phyloP scores from a whole-genome alignment of 1,140 invertebrate genomes.

The Paralvinella palmiformis region DNA sequence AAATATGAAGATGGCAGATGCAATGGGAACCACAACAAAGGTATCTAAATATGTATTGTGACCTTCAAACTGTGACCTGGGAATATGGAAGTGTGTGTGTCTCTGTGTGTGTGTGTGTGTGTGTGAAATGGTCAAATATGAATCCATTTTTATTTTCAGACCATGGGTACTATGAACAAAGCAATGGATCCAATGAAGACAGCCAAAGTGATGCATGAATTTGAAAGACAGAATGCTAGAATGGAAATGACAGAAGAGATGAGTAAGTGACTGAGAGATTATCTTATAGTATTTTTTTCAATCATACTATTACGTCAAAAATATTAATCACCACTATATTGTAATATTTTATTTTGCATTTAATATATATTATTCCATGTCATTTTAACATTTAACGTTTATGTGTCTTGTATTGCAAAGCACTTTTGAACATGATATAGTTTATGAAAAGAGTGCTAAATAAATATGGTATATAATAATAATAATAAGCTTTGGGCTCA shows the following conservation, averaged over 20 bases:
- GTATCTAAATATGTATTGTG: conserved; percentile 29
- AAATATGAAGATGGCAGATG: conserved; percentile 75
- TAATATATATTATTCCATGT: too few species aligned
- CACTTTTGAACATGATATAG: too few species aligned
- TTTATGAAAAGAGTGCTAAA: too few species aligned
- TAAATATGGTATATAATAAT: too few species aligned
- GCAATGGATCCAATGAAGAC: conserved; percentile 79
- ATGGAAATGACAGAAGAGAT: conserved; percentile 95
- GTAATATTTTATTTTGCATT: too few species aligned
- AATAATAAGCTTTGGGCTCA: too few species aligned
- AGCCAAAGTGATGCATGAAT: conserved; percentile 72
- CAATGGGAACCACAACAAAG: conserved; percentile 78
- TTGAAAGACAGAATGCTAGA: conserved; percentile 72
- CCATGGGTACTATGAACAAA: conserved; percentile 82
- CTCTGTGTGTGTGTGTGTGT: not conserved
- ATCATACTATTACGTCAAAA: too few species aligned
- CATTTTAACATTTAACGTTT: too few species aligned
- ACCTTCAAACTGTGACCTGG: not conserved
- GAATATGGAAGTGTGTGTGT: not conserved
- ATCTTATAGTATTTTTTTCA: too few species aligned
- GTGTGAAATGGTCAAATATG: not conserved
- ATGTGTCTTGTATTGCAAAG: too few species aligned
- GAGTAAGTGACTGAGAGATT: conserved; percentile 70
- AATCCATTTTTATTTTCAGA: conserved; percentile 43
- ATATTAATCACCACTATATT: too few species aligned